Evolutionary conservation across 1,140 invertebrate species (phyloP).

Genomic region (Vanessa atalanta): DNA sequence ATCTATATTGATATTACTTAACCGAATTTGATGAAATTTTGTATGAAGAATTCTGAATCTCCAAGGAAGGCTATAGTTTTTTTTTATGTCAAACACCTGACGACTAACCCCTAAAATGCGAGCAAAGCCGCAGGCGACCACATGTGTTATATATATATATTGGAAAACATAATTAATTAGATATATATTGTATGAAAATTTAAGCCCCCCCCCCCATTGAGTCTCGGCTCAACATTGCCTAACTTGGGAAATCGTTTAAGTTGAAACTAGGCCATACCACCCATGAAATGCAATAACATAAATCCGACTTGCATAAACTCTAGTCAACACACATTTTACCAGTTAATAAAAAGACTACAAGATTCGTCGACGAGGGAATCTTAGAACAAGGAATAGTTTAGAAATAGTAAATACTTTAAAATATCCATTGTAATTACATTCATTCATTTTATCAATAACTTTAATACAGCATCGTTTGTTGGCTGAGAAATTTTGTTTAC

Average conservation of each 20-base stretch:
- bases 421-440: no score
- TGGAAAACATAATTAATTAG: neutral
- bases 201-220: neutral
- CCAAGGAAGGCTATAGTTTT: no score
- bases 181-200: neutral
- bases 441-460: no score
- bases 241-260: slow-evolving; percentile 26
- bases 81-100: no score
- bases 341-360: slow-evolving; percentile 28
- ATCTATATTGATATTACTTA: no score
- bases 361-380: slow-evolving; percentile 9
- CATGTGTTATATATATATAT: no score
- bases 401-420: neutral
- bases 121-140: no score
- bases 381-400: neutral
- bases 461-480: no score
- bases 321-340: slow-evolving; percentile 19
- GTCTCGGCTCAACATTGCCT: slow-evolving; percentile 9
- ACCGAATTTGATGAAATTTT: no score
- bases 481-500: no score
- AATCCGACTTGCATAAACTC: slow-evolving; percentile 28
- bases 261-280: slow-evolving; percentile 26
- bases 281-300: slow-evolving; percentile 29
- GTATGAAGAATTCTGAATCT: no score
- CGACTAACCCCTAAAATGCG: no score